These are phyloP conservation scores for Danio tinwini DNA, from an alignment of 2,797 vertebrate species.

Conservation along the genomic window DNA sequence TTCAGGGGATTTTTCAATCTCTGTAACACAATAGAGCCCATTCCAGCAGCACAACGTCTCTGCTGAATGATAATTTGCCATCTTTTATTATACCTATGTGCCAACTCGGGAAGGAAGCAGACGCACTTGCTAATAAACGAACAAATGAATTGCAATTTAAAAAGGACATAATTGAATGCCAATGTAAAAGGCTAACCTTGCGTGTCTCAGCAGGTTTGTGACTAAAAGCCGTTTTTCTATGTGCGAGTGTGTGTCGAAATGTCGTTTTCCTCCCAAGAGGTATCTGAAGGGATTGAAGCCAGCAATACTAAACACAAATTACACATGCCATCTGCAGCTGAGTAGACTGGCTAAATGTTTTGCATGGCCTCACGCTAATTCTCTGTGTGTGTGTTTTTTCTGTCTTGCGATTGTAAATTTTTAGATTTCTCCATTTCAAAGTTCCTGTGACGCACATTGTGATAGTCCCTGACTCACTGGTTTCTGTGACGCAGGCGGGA, in stretches of 20 bases:
- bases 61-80: background rate
- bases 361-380: slow-evolving; percentile 1
- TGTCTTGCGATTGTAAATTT: background rate
- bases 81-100: slow-evolving; percentile 49
- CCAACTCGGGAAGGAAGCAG: slow-evolving; percentile 46
- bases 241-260: background rate
- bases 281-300: slow-evolving; percentile 4
- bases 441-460: background rate
- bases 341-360: slow-evolving; percentile 7
- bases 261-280: background rate
- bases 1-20: too few species aligned
- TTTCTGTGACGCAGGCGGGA: background rate
- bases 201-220: slow-evolving; percentile 30
- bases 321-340: slow-evolving; percentile 27
- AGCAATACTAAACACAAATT: slow-evolving; percentile 25
- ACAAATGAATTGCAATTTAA: slow-evolving; percentile 36
- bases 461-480: background rate
- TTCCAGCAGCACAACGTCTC: background rate
- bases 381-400: background rate
- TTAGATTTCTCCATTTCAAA: slow-evolving; percentile 4
- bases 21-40: background rate
- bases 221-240: background rate
- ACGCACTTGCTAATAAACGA: slow-evolving; percentile 11
- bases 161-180: slow-evolving; percentile 42
- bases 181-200: slow-evolving; percentile 23